Evolutionary conservation across 2,888 invertebrate species (phyloP), one percentile per base, ranked within the genome.

Genomic region (Pristionchus maxplancki): DNA sequence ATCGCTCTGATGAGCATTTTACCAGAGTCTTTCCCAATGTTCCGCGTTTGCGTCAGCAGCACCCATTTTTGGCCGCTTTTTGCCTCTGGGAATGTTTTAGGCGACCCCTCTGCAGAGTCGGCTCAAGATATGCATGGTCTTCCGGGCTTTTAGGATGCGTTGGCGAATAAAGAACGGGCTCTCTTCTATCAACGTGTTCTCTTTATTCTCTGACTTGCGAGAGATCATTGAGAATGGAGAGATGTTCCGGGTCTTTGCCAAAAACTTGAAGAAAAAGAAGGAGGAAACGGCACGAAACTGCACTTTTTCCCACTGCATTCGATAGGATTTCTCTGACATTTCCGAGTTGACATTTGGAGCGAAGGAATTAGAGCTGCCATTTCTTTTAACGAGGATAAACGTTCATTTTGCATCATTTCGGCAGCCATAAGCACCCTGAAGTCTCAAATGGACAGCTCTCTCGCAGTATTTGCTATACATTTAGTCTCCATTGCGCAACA

Each of bases 271-370:
- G n/a, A 58, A 58, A 24, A 58, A 58, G n/a, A n/a, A n/a, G 24
- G 58, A 24, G 58, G 67, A 67, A 67, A 31, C 15, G 67, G 31
- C 67, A 28, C 67, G 58, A n/a, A 24, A n/a, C n/a, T 58, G 58
- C 58, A 0, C 58, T 58, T 58, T 58, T 58, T 58, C n/a, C n/a
- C 24, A 20, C n/a, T n/a, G n/a, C n/a, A n/a, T n/a, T 28, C 28
- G 44, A 78, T 40, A 11, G 28, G 78, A 44, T 28, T 78, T 78
- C 78, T 13, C 78, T 67, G 67, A 67, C 67, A 67, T 67, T 67
- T n/a, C 58, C 28, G 67, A 67, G 67, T 11, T 40, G 71, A 34
- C 44, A 48, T 48, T 78, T 13, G 44, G 8, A 28, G 24, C 48
- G 48, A n/a, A 74, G 40, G 40, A 78, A 20, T 24, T 11, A 37